These are phyloP conservation scores for Microtus pennsylvanicus DNA, from an alignment of 2,113 vertebrate species.

Conservation along the genomic window DNA sequence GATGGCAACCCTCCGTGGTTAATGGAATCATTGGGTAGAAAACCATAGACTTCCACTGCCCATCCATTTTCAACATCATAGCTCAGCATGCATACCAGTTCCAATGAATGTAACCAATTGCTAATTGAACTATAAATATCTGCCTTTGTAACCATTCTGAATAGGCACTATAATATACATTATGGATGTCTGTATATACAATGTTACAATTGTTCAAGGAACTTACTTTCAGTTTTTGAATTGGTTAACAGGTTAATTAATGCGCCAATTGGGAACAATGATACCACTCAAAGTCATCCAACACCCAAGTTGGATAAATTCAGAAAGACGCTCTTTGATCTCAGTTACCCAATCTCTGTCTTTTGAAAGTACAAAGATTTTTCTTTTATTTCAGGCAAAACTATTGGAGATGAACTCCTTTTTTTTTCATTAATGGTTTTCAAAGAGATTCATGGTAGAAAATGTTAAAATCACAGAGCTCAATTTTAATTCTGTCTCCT, in stretches of 20 bases:
- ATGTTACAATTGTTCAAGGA: slow-evolving; percentile 28
- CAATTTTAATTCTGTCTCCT: slow-evolving; percentile 23
- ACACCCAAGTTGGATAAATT: not conserved
- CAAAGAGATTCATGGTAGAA: not conserved
- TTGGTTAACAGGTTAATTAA: slow-evolving; percentile 1
- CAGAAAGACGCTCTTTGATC: slow-evolving; percentile 21
- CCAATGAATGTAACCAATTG: slow-evolving; percentile 16
- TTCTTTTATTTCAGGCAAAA: not conserved
- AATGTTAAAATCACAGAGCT: slow-evolving; percentile 15
- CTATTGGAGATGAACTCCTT: not conserved
- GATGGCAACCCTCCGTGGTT: not conserved
- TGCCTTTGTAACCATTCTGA: slow-evolving; percentile 46
- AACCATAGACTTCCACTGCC: not conserved
- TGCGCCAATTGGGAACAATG: not conserved
- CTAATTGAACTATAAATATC: slow-evolving; percentile 39
- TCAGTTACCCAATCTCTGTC: not conserved
- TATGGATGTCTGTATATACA: not conserved
- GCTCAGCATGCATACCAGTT: not conserved
- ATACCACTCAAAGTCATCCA: not conserved
- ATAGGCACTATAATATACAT: slow-evolving; percentile 7
- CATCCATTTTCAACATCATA: not conserved
- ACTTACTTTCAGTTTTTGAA: slow-evolving; percentile 47
- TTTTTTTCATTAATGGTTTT: slow-evolving; percentile 18
- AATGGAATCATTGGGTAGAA: not conserved
- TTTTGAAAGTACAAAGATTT: slow-evolving; percentile 17